Conservation (phyloP, 2,113 vertebrate genomes). For the Athene cunicularia region DNA sequence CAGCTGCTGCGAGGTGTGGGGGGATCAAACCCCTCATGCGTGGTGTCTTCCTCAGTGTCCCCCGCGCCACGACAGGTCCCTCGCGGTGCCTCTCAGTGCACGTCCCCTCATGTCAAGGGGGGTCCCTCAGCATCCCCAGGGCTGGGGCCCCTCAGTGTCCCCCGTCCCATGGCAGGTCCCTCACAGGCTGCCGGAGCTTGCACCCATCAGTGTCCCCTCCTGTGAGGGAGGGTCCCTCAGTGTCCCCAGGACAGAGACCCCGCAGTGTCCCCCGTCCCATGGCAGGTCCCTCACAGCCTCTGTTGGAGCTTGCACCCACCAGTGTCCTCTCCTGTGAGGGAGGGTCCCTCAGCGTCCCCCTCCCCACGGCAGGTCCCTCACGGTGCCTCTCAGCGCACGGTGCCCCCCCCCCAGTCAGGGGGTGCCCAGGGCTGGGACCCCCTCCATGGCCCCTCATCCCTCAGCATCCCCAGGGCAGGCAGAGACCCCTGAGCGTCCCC, state of each 20-base stretch:
- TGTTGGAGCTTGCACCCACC: neutral
- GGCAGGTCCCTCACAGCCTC: neutral
- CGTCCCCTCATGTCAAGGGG: neutral
- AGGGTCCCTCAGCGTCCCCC: neutral
- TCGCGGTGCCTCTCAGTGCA: neutral
- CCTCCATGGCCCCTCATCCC: neutral
- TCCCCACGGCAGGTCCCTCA: neutral
- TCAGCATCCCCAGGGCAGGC: neutral
- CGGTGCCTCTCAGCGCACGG: neutral
- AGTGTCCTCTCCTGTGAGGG: neutral
- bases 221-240: neutral
- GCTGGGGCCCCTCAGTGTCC: neutral
- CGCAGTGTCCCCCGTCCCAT: neutral
- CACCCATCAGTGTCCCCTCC: neutral
- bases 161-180: neutral
- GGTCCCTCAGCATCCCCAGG: neutral
- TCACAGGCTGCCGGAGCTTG: neutral
- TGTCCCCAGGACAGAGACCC: neutral
- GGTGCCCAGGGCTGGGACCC: no score
- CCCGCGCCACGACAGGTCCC: neutral
- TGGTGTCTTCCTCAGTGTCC: fast-evolving
- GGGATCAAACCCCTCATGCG: neutral
- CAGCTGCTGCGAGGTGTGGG: neutral
- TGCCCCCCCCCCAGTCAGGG: neutral
- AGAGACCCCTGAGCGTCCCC: neutral